phyloP scores from a whole-genome alignment of 2,113 vertebrate genomes.

The Labeo rohita region DNA sequence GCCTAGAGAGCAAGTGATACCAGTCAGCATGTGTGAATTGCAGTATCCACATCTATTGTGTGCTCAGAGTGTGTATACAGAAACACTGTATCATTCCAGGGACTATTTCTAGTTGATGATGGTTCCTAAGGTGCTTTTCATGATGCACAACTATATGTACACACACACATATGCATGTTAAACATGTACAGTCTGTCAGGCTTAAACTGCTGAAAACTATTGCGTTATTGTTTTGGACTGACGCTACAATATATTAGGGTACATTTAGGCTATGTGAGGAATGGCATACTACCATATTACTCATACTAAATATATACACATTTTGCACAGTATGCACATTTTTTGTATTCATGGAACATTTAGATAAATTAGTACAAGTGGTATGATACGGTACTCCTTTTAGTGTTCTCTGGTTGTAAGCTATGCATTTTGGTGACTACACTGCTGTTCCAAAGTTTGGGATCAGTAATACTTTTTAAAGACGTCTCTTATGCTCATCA shows the following conservation, averaged over 20 bases:
- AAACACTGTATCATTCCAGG: slow-evolving; percentile 51
- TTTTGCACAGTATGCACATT: too few species aligned
- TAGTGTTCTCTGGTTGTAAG: too few species aligned
- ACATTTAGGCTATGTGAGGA: slow-evolving; percentile 8
- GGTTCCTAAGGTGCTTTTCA: slow-evolving; percentile 26
- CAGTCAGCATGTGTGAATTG: slow-evolving; percentile 61
- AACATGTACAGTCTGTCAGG: slow-evolving; percentile 40
- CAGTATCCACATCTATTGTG: slow-evolving; percentile 46
- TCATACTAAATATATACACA: background rate
- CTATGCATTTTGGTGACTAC: too few species aligned
- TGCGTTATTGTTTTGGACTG: background rate
- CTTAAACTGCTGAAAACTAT: background rate
- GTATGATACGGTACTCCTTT: too few species aligned
- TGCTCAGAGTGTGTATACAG: slow-evolving; percentile 56
- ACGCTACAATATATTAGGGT: background rate
- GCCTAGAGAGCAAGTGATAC: slow-evolving; percentile 56
- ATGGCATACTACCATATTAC: slow-evolving; percentile 13
- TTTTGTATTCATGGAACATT: too few species aligned
- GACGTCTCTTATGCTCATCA: too few species aligned
- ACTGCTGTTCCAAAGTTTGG: too few species aligned
- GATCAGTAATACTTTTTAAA: too few species aligned
- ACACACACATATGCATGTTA: slow-evolving; percentile 56
- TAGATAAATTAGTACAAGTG: too few species aligned
- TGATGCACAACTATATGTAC: slow-evolving; percentile 63
- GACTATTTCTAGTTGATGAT: slow-evolving; percentile 1